Conservation (phyloP, 2,888 invertebrate species). For the Lithophane leautieri region DNA sequence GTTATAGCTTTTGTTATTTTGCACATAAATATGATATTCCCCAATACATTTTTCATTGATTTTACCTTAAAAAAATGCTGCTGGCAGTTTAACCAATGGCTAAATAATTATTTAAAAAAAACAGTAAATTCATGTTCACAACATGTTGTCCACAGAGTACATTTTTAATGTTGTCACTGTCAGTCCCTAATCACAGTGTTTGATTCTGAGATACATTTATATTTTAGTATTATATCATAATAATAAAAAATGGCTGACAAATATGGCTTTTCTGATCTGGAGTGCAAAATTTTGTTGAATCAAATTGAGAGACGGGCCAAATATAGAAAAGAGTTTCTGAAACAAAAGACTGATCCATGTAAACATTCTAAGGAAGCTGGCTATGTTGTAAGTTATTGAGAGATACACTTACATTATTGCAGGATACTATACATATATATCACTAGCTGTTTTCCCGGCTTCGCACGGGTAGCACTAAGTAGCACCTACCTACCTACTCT, state of each 20-base stretch:
- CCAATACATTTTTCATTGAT: slow-evolving; percentile 5
- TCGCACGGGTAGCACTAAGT: no score
- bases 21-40: slow-evolving; percentile 18
- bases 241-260: slow-evolving; percentile 68
- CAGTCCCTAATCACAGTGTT: background rate
- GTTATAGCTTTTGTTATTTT: background rate
- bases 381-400: slow-evolving; percentile 91
- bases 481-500: no score
- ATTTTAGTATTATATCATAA: background rate
- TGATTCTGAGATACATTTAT: background rate
- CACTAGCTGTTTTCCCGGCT: no score
- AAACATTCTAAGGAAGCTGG: slow-evolving; percentile 92
- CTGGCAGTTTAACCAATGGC: slow-evolving; percentile 10
- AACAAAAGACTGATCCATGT: slow-evolving; percentile 92
- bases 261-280: slow-evolving; percentile 87
- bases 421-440: background rate
- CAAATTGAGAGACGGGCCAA: slow-evolving; percentile 90
- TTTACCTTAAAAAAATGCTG: slow-evolving; percentile 3
- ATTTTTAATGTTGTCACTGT: no score
- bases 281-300: slow-evolving; percentile 89
- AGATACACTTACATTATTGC: background rate
- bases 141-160: slow-evolving; percentile 7
- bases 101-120: background rate
- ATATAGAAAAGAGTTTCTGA: slow-evolving; percentile 92
- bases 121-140: background rate